phyloP scores from a whole-genome alignment of 2,113 vertebrate genomes.

The Deroptyus accipitrinus region DNA sequence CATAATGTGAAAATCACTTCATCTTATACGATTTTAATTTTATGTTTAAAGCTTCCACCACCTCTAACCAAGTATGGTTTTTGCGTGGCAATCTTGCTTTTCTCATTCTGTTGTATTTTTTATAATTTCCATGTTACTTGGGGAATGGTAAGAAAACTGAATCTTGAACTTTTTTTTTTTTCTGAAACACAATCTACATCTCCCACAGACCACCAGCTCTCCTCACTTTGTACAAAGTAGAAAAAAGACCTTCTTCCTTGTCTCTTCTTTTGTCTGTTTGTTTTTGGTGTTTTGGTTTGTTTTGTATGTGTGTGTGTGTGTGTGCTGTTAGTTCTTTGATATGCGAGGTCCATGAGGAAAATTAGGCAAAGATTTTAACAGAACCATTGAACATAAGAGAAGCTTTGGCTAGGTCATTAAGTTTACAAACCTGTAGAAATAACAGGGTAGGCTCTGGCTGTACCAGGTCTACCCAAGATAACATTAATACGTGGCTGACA shows the following conservation, averaged over 20 bases:
- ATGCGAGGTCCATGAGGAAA: neutral
- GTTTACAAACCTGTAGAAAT: neutral
- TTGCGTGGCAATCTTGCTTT: neutral
- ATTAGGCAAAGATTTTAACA: neutral
- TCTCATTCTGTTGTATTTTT: neutral
- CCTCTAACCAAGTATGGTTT: neutral
- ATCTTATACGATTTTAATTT: neutral
- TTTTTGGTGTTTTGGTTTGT: too few species aligned
- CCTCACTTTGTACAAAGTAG: fast-evolving
- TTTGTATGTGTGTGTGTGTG: too few species aligned
- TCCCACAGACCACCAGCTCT: neutral
- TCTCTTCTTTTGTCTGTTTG: neutral
- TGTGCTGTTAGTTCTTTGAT: neutral
- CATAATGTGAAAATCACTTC: neutral
- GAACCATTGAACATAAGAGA: neutral
- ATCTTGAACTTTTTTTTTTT: neutral
- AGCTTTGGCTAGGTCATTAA: neutral
- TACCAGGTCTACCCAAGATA: neutral
- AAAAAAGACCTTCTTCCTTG: neutral
- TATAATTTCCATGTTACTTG: neutral
- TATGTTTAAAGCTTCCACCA: neutral
- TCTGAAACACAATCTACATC: neutral
- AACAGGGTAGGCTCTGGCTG: neutral
- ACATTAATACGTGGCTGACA: neutral
- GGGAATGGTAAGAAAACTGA: neutral